These are phyloP conservation scores for Oscheius sp. DNA, from an alignment of 2,888 invertebrate genomes.

Conservation along the genomic window DNA sequence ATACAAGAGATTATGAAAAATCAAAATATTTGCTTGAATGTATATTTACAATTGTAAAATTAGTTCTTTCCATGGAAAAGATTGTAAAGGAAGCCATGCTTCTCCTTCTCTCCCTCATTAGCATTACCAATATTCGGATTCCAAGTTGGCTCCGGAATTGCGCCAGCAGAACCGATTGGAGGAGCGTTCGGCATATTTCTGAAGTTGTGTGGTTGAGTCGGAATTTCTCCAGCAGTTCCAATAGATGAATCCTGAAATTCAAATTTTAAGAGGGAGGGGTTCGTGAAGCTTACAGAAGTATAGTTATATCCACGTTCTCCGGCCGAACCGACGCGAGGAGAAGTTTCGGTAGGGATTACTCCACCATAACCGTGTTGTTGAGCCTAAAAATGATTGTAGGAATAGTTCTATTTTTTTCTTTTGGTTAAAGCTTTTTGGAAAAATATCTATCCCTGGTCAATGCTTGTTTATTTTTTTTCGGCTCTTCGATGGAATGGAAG, in stretches of 20 bases:
- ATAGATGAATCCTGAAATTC: conserved; percentile 1
- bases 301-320: conserved; percentile 1
- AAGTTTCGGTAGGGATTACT: too few relatives aligned
- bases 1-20: too few relatives aligned
- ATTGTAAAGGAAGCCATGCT: conserved; percentile 8
- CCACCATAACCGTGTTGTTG: too few relatives aligned
- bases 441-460: too few relatives aligned
- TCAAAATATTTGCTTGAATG: not conserved
- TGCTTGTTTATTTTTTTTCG: too few relatives aligned
- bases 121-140: conserved; percentile 5
- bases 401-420: too few relatives aligned
- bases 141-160: not conserved
- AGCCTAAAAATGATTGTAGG: too few relatives aligned
- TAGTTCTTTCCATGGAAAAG: conserved; percentile 4
- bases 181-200: not conserved
- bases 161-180: not conserved
- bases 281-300: not conserved
- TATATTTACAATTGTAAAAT: not conserved
- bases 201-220: not conserved
- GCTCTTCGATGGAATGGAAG: too few relatives aligned
- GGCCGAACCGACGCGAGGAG: conserved; percentile 1
- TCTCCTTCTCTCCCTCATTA: conserved; percentile 10
- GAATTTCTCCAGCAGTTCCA: conserved; percentile 14
- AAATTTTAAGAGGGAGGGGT: not conserved
- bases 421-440: too few relatives aligned